phyloP scores from a whole-genome alignment of 2,888 invertebrate species.

The Seira sanloemensis region DNA sequence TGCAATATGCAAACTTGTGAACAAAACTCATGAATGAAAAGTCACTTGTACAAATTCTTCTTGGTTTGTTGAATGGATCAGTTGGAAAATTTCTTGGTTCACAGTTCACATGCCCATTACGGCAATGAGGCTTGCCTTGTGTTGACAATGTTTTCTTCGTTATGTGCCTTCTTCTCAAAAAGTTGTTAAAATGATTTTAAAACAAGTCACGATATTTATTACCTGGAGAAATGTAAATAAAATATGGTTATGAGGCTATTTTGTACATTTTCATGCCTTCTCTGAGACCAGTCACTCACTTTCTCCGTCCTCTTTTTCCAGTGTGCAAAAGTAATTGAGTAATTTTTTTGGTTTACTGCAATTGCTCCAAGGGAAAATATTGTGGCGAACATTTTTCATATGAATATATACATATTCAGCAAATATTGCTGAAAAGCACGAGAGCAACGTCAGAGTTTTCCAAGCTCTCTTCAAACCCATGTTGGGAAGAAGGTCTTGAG shows the following conservation, averaged over 20 bases:
- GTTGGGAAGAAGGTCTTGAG: too few species aligned
- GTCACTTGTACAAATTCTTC: conserved; percentile 2
- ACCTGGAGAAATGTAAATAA: conserved; percentile 13
- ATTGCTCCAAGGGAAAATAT: not conserved
- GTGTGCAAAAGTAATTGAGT: conserved; percentile 10
- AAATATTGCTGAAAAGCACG: not conserved
- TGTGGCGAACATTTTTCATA: not conserved
- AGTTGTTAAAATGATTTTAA: not conserved
- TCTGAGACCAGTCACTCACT: not conserved
- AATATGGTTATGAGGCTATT: not conserved
- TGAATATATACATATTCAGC: not conserved
- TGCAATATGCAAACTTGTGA: not conserved
- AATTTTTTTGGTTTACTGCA: conserved; percentile 11
- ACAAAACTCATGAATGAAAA: conserved; percentile 34
- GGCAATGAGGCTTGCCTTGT: not conserved
- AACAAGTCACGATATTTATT: not conserved
- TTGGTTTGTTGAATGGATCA: too few species aligned
- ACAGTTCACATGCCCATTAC: too few species aligned
- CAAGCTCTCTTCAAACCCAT: too few species aligned
- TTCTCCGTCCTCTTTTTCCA: not conserved
- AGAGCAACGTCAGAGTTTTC: too few species aligned
- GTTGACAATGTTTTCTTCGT: too few species aligned
- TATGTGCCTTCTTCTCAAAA: too few species aligned
- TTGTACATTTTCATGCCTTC: not conserved
- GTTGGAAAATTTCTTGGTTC: too few species aligned